A percentile compares a stretch with the other conserved stretches of the same genome.
Evolutionary conservation across 2,797 vertebrate species (phyloP).

Genomic region (Sphaeramia orbicularis): DNA sequence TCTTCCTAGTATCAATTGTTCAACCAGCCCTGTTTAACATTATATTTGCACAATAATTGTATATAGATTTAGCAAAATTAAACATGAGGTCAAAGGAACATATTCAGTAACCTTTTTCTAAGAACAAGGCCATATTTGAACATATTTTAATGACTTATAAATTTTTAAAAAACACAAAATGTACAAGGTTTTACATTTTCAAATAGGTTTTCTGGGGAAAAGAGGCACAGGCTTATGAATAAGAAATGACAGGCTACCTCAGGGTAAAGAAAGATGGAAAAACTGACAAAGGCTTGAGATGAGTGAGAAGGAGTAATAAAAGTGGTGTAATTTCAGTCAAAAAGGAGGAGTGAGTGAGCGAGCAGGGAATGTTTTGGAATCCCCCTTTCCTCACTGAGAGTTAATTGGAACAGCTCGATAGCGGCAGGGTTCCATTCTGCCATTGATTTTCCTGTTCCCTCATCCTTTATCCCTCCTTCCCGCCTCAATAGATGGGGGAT

Average conservation of each 20-base stretch:
- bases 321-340: slow-evolving; percentile 72
- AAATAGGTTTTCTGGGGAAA: slow-evolving; percentile 60
- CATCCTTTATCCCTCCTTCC: slow-evolving; percentile 83
- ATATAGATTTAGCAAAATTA: not conserved
- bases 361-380: slow-evolving; percentile 84
- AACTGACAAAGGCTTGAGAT: slow-evolving; percentile 72
- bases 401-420: slow-evolving; percentile 91
- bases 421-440: slow-evolving; percentile 88
- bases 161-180: slow-evolving; percentile 60
- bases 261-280: slow-evolving; percentile 73
- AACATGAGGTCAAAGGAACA: slow-evolving; percentile 39
- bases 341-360: slow-evolving; percentile 60
- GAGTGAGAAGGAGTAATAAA: slow-evolving; percentile 73
- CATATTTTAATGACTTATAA: slow-evolving; percentile 68
- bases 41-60: slow-evolving; percentile 8
- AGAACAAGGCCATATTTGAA: slow-evolving; percentile 45
- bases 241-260: slow-evolving; percentile 67
- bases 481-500: slow-evolving; percentile 82
- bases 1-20: too few species aligned
- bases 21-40: not conserved
- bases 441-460: slow-evolving; percentile 86
- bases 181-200: slow-evolving; percentile 72
- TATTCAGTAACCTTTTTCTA: slow-evolving; percentile 28
- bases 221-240: slow-evolving; percentile 67
- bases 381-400: slow-evolving; percentile 81